These are phyloP conservation scores for Trichopoda pennipes DNA, from an alignment of 2,888 invertebrate species.

Conservation along the genomic window DNA sequence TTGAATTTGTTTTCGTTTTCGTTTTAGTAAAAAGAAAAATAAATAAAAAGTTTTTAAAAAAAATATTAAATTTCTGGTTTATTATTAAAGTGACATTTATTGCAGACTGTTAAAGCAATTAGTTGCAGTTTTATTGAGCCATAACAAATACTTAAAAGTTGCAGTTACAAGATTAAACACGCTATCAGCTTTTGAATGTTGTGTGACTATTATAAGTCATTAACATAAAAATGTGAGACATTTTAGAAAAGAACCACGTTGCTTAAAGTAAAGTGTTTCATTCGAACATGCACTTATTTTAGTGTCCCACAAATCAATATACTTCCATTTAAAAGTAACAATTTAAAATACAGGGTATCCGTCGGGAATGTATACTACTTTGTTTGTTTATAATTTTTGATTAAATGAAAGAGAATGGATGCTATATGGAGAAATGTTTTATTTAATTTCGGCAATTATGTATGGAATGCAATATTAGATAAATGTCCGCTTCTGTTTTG, in stretches of 20 bases:
- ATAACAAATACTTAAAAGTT: conserved; percentile 54
- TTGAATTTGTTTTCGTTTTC: no score
- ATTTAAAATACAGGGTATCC: no score
- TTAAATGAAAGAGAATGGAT: no score
- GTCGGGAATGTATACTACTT: no score
- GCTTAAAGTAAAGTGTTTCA: background rate
- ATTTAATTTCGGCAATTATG: no score
- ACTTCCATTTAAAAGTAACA: conserved; percentile 48
- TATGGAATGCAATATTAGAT: no score
- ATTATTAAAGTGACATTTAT: conserved; percentile 53
- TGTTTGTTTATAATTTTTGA: no score
- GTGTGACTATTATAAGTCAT: no score
- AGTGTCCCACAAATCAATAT: conserved; percentile 32
- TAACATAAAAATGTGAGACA: conserved; percentile 21
- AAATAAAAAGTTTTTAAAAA: background rate
- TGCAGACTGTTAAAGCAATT: conserved; percentile 62
- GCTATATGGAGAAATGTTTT: no score
- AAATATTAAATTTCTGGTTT: background rate
- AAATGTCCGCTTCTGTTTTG: no score
- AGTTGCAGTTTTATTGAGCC: conserved; percentile 57
- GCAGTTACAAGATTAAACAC: background rate
- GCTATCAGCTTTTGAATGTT: background rate
- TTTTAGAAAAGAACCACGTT: background rate
- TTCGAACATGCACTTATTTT: conserved; percentile 3
- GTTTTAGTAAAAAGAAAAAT: background rate